Evolutionary conservation across 2,888 invertebrate genomes (phyloP).

Genomic region (Auanema sp.): DNA sequence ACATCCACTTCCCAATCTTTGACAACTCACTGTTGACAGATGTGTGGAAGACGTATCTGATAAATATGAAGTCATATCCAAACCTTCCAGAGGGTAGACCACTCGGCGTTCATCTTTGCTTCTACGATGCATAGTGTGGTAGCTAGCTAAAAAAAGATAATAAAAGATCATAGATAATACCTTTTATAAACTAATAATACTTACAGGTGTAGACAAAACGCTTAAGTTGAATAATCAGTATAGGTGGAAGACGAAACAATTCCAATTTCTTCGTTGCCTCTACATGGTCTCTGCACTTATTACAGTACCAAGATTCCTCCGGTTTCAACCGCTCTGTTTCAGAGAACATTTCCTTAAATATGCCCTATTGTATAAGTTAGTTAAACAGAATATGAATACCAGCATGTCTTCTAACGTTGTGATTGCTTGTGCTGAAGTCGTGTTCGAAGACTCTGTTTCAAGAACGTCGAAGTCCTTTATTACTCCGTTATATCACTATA

Average conservation of each 20-base stretch:
- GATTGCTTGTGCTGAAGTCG: background rate
- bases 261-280: constrained; percentile 65
- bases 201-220: constrained; percentile 65
- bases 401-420: constrained; percentile 8
- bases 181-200: constrained; percentile 2
- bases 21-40: constrained; percentile 25
- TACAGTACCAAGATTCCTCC: constrained; percentile 67
- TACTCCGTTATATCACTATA: no score
- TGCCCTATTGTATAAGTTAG: background rate
- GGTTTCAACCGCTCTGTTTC: constrained; percentile 68
- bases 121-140: constrained; percentile 40
- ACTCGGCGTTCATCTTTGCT: constrained; percentile 51
- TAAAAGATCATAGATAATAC: background rate
- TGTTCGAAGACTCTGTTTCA: constrained; percentile 5
- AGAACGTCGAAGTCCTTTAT: constrained; percentile 12
- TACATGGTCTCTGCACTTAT: constrained; percentile 53
- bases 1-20: background rate
- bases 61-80: constrained; percentile 48
- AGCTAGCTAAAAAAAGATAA: constrained; percentile 26
- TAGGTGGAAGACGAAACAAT: constrained; percentile 64
- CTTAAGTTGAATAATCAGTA: constrained; percentile 66
- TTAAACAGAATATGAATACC: background rate
- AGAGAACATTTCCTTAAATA: constrained; percentile 65
- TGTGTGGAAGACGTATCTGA: constrained; percentile 48
- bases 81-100: constrained; percentile 55